Evolutionary conservation across 2,797 vertebrate genomes (phyloP), one percentile per base, ranked within the genome.

Genomic region (Chiloscyllium punctatum): DNA sequence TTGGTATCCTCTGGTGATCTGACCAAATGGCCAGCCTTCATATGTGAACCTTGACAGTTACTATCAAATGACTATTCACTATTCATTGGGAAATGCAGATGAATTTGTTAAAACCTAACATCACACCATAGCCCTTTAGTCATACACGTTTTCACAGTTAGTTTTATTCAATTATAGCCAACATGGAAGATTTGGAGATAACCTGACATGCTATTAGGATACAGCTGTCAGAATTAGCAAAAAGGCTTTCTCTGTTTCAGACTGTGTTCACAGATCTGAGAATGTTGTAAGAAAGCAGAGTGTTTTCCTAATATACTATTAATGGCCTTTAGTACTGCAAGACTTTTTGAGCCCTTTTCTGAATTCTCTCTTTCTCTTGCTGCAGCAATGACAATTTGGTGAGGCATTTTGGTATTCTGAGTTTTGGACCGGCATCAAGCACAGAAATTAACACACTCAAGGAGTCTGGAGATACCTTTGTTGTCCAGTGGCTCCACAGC

Each of bases 381-480:
- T 51, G 42, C 23, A 30, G 15, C 5, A 27, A 57, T 51, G 25
- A 27, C 57, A 57, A 66, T 18, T 71, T 57, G 21, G 13, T 33
- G 30, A 57, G 57, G 23, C 25, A 4, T 15, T 77, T 57, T 30
- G 48, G 2, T 18, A 16, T 77, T 53, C 13, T 16, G 4, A 15
- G 27, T 77, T 72, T 74, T 53, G 71, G 53, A 53, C 15, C 30
- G n/a, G 30, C 6, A 77, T 72, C 30, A 72, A 77, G 71, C 16
- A n/a, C 5, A 53, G 9, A 5, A 77, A 77, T 57, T 15, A 77
- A 8, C 66, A 42, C 25, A 87, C 33, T 21, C 0, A n/a, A 91
- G 57, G 91, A 1, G 8, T 92, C 42, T 69, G 62, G 37, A 18
- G 71, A 77, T 77, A 95, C 94, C 94, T 95, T 95, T 95, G 94